Evolutionary conservation across 1,140 invertebrate genomes (phyloP).

Genomic region (Lepeophtheirus salmonis): DNA sequence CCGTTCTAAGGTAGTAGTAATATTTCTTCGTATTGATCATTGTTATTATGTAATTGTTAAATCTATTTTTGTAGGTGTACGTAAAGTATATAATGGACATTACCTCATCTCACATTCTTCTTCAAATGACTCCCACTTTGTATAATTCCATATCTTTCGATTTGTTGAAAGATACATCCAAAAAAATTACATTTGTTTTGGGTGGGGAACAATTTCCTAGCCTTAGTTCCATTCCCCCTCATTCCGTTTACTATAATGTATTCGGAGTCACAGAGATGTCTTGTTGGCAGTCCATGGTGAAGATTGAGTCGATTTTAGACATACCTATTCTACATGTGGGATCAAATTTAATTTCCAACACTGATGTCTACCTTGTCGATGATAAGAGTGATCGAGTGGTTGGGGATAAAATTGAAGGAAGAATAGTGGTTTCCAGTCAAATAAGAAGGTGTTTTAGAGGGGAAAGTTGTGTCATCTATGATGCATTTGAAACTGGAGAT

Average conservation of each 20-base stretch:
- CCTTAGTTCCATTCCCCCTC: neutral
- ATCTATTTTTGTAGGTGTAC: neutral
- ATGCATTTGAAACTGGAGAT: neutral
- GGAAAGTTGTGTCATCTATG: neutral
- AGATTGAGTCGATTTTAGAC: neutral
- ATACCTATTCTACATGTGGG: neutral
- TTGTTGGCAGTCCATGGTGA: slow-evolving; percentile 6
- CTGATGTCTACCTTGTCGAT: neutral
- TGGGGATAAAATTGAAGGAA: neutral
- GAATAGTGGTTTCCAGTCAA: neutral
- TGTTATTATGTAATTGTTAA: neutral
- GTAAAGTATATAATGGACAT: neutral
- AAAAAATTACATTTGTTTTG: neutral
- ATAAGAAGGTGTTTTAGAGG: neutral
- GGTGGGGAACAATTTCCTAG: slow-evolving; percentile 8
- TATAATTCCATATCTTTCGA: neutral
- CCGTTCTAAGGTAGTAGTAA: neutral
- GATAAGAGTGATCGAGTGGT: neutral
- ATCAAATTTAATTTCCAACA: neutral
- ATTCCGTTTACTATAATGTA: slow-evolving; percentile 3
- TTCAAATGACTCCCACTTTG: slow-evolving; percentile 9
- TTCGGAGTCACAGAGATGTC: slow-evolving; percentile 12
- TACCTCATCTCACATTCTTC: neutral
- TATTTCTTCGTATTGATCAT: neutral
- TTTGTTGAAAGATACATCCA: neutral